These are phyloP conservation scores for Dasyprocta punctata DNA, from an alignment of 2,113 vertebrate species.

Conservation along the genomic window DNA sequence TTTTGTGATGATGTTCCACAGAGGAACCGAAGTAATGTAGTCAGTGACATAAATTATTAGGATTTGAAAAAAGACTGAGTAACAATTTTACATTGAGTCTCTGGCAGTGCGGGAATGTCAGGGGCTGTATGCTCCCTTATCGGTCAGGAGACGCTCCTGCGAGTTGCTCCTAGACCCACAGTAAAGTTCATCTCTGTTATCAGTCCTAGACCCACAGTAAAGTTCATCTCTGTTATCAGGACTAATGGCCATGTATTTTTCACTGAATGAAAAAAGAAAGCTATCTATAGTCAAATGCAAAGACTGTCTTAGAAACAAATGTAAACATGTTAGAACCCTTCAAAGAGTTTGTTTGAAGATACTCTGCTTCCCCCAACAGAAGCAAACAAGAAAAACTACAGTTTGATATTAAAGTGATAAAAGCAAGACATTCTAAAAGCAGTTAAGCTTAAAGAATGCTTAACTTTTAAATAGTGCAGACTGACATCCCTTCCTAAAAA, in stretches of 20 bases:
- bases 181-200: not conserved
- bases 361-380: not conserved
- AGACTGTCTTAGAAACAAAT: not conserved
- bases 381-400: not conserved
- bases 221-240: constrained; percentile 19
- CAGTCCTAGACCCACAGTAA: not conserved
- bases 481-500: not conserved
- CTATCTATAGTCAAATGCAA: not conserved
- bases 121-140: not conserved
- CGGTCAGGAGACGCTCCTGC: not conserved
- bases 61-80: not conserved
- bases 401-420: constrained; percentile 4
- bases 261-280: not conserved
- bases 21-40: not conserved
- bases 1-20: not conserved
- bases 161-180: not conserved
- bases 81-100: not conserved
- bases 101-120: not conserved
- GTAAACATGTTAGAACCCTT: not conserved
- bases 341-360: constrained; percentile 32
- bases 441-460: not conserved
- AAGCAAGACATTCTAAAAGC: not conserved
- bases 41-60: not conserved
- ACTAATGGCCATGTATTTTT: not conserved
- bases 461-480: not conserved